Base-by-base conservation (phyloP, 2,888 invertebrate species). In the Andrena flavipes region DNA sequence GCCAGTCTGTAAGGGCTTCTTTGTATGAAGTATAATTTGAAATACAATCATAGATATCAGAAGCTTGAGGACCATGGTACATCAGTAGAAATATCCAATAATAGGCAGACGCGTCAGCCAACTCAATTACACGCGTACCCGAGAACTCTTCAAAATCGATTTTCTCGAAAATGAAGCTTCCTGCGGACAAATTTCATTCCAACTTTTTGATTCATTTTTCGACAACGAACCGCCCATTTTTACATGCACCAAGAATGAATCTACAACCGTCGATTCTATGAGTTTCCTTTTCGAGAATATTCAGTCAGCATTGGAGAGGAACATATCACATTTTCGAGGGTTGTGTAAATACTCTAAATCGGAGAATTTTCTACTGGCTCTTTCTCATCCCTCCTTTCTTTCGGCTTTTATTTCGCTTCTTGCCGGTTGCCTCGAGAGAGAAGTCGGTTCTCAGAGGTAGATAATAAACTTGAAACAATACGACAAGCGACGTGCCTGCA, bases 401-500 rank as follows among this genome's bases (percentile, higher is more conserved):
- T 6, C 6, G 5, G 29, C 49, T 54, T 80, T 80, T 80, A 70
- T 69, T 67, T 70, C 70, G 23, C 56, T 56, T 33, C 54, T 51
- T 8, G 80, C 26, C n/a, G n/a, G 51, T 54, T 26, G 68, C 64
- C 64, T 33, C 72, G 60, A 56, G 78, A 81, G 78, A 62, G 68
- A 76, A 75, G 71, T 68, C 77, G 68, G 35, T 62, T 78, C 80
- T 74, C 75, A 13, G 35, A 76, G 72, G 67, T 67, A 79, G 88
- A 88, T 88, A 84, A 88, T 88, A 88, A 87, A 88, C 88, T 88
- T 76, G 85, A 88, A 85, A 88, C 87, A 88, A 88, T 88, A 87
- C 87, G 79, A 70, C 78, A 84, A 69, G 64, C 82, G 72, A 63
- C 80, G 77, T 80, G 68, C 81, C 70, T 70, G 72, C 83, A 65